Evolutionary conservation across 2,888 invertebrate genomes (phyloP), one percentile per base, ranked within the genome.

Genomic region (Athalia cordata): DNA sequence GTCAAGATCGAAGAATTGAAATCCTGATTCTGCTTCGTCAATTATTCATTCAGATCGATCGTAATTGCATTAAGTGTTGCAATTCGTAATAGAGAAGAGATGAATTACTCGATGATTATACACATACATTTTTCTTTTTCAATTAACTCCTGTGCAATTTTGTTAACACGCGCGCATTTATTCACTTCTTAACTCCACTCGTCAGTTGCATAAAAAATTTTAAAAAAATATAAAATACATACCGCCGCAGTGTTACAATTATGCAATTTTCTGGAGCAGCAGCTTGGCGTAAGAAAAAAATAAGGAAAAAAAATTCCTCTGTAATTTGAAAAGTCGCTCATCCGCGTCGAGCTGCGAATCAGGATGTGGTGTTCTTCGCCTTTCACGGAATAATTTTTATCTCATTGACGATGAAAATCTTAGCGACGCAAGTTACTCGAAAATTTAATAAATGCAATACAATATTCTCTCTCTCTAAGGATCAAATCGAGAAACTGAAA

Each of bases 331-430:
- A 52, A 78, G 78, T 81, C 82, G 83, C 80, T 82, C 82, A 78
- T 81, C 82, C 83, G 83, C 84, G 80, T 84, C 81, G 82, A n/a
- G n/a, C 72, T 43, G 15, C 52, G 49, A 5, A 11, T 4, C 29
- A 29, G 29, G 29, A 29, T 55, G 55, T 55, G 9, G 55, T 3
- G 55, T 55, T 55, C 55, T 55, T 55, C 8, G 82, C 84, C 83
- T 85, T 84, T 85, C 82, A 81, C 83, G 82, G n/a, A 85, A 86
- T 86, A 87, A 87, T 87, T 85, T 29, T 85, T 87, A 87, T 87
- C 83, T 81, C 79, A 85, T 86, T 84, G 86, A 84, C 84, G 87
- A 87, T 87, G 86, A 86, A 80, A 82, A 81, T 83, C 82, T 83
- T 83, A 83, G 83, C 81, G 77, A 78, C 78, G 74, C 29, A 29